Percentiles rank a stretch among this genome's conserved stretches.
Evolutionary conservation across 2,797 vertebrate genomes (phyloP).

Genomic region (Spheniscus humboldti): DNA sequence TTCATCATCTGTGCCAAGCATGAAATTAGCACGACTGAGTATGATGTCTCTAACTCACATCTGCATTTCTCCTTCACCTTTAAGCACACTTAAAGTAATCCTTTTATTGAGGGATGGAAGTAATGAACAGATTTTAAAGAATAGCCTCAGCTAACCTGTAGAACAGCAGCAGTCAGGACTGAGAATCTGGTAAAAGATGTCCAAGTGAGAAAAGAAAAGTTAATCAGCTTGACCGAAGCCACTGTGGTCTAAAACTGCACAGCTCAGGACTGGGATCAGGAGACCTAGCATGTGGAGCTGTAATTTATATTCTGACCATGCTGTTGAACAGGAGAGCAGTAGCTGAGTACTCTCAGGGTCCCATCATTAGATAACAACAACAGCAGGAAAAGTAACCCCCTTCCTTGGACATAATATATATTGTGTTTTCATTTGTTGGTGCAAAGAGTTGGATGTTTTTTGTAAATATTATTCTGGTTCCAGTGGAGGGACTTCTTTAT

Average conservation of each 20-base stretch:
- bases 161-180: not conserved
- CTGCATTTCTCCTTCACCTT: not conserved
- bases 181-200: not conserved
- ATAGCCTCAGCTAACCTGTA: not conserved
- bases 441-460: not conserved
- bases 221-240: not conserved
- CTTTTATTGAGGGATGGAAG: not conserved
- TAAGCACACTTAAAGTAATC: not conserved
- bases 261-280: not conserved
- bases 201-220: not conserved
- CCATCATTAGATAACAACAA: not conserved
- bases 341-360: not conserved
- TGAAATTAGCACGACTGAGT: not conserved
- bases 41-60: not conserved
- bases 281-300: not conserved
- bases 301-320: not conserved
- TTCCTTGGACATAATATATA: not conserved
- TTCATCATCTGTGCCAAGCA: conserved; percentile 8
- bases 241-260: not conserved
- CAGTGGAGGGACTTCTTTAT: not conserved
- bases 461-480: not conserved
- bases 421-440: not conserved
- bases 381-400: not conserved
- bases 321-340: not conserved
- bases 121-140: not conserved